phyloP scores from a whole-genome alignment of 2,797 vertebrate species.

The Sebastolobus altivelis region DNA sequence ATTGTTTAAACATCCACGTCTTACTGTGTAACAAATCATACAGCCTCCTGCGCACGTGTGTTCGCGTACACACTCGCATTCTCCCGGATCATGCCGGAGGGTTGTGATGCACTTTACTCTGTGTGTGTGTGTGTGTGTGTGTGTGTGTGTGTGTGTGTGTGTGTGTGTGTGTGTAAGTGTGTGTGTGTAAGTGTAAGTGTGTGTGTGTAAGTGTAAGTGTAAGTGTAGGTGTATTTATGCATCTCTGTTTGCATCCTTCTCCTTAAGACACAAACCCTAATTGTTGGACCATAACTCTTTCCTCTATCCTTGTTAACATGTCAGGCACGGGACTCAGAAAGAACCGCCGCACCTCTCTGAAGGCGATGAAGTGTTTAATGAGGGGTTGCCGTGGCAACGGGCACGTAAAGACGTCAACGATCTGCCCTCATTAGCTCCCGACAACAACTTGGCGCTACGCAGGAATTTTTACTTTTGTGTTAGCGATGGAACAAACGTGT shows the following conservation, averaged over 20 bases:
- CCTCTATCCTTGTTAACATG: slow-evolving; percentile 34
- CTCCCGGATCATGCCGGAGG: not conserved
- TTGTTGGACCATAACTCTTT: not conserved
- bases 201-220: not conserved
- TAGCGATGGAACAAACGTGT: slow-evolving; percentile 68
- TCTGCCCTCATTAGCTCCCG: slow-evolving; percentile 74
- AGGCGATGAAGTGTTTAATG: slow-evolving; percentile 75
- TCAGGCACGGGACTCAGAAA: slow-evolving; percentile 43
- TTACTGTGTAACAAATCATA: slow-evolving; percentile 51
- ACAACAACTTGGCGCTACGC: slow-evolving; percentile 68
- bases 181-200: not conserved
- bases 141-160: not conserved
- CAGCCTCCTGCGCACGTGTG: not conserved
- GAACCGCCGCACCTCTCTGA: slow-evolving; percentile 39
- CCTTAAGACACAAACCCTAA: slow-evolving; percentile 8
- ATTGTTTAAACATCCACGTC: slow-evolving; percentile 78
- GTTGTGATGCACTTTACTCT: slow-evolving; percentile 3
- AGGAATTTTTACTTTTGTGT: slow-evolving; percentile 80
- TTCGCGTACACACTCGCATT: not conserved
- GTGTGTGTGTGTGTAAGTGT: not conserved
- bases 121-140: not conserved
- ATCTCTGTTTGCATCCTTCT: slow-evolving; percentile 20
- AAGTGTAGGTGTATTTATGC: not conserved
- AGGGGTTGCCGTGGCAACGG: slow-evolving; percentile 67
- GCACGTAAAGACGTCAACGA: slow-evolving; percentile 74